These are phyloP conservation scores for Bovichtus diacanthus DNA, from an alignment of 2,797 vertebrate genomes.

Conservation along the genomic window DNA sequence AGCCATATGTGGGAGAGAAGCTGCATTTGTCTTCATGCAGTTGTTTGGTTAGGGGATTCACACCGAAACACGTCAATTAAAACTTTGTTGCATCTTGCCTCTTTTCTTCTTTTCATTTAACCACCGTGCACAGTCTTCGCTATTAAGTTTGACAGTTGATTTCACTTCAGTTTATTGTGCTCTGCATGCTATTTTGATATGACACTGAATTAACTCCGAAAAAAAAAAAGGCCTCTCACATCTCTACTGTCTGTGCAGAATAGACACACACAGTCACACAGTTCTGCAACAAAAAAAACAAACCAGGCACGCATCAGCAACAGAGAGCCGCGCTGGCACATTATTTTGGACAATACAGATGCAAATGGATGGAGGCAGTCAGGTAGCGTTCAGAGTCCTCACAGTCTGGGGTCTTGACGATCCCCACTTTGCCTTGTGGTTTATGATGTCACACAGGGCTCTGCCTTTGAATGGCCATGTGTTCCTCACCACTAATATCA, in stretches of 20 bases:
- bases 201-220: neutral
- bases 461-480: conserved; percentile 88
- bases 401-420: conserved; percentile 76
- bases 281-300: conserved; percentile 2
- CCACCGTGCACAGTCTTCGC: neutral
- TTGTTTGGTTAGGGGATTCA: conserved; percentile 4
- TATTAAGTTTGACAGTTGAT: conserved; percentile 6
- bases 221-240: conserved; percentile 1
- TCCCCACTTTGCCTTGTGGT: conserved; percentile 82
- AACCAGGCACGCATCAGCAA: conserved; percentile 1
- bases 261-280: neutral
- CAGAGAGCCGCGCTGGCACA: conserved; percentile 18
- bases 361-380: conserved; percentile 67
- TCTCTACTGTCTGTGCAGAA: neutral
- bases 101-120: conserved; percentile 9
- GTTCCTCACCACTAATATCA: conserved; percentile 90
- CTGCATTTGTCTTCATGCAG: neutral
- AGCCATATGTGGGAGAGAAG: conserved; percentile 25
- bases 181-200: conserved; percentile 13
- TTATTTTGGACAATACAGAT: conserved; percentile 45
- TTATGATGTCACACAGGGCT: conserved; percentile 87
- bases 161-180: conserved; percentile 4
- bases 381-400: conserved; percentile 77
- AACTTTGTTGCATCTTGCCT: conserved; percentile 7
- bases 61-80: neutral